Evolutionary conservation across 2,888 invertebrate species (phyloP).

Genomic region (Platypus cylindrus): DNA sequence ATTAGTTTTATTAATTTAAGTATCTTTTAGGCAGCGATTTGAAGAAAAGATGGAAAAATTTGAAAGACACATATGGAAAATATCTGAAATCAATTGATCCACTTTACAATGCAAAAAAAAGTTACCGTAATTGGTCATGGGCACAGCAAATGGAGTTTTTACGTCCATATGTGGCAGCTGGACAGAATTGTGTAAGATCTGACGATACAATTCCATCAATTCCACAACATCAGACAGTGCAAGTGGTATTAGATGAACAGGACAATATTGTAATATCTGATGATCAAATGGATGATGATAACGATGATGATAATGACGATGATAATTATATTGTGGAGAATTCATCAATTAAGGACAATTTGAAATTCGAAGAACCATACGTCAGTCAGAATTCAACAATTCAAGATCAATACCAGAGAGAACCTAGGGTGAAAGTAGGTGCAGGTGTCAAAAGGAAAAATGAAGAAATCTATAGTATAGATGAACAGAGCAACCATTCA

Average conservation of each 20-base stretch:
- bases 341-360: neutral
- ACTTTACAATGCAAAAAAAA: neutral
- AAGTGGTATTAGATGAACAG: neutral
- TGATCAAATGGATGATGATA: too few relatives aligned
- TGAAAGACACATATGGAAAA: neutral
- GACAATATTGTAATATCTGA: neutral
- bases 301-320: neutral
- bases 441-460: too few relatives aligned
- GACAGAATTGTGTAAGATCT: neutral
- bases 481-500: neutral
- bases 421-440: too few relatives aligned
- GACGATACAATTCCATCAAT: neutral
- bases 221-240: neutral
- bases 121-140: neutral
- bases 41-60: neutral
- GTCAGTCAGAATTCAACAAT: too few relatives aligned
- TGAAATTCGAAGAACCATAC: too few relatives aligned
- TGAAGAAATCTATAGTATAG: too few relatives aligned
- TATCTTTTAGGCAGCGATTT: too few relatives aligned
- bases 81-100: neutral
- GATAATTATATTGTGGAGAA: neutral
- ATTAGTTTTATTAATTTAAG: too few relatives aligned
- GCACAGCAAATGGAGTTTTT: neutral
- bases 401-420: too few relatives aligned
- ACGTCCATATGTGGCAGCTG: neutral